These are phyloP conservation scores for Tuta absoluta DNA, from an alignment of 2,888 invertebrate species.

Conservation along the genomic window DNA sequence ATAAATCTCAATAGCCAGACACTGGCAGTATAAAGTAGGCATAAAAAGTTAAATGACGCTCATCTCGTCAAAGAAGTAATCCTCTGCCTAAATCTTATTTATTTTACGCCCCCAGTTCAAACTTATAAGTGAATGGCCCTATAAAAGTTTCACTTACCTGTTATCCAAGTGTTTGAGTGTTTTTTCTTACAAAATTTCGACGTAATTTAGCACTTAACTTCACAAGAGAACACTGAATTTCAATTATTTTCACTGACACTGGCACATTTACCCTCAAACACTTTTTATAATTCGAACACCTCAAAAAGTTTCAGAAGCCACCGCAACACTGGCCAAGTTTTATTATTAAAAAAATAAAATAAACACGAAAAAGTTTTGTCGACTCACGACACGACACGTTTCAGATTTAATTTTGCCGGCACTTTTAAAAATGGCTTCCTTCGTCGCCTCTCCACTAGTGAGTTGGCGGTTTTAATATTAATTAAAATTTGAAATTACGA, in stretches of 20 bases:
- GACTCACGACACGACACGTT: constrained; percentile 24
- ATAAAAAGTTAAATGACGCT: constrained; percentile 1
- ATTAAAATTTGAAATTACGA: constrained; percentile 29
- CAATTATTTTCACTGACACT: background rate
- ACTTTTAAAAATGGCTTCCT: constrained; percentile 24
- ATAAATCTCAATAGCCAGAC: constrained; percentile 4
- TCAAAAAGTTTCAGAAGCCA: constrained; percentile 2
- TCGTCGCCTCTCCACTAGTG: constrained; percentile 18
- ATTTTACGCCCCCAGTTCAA: constrained; percentile 17
- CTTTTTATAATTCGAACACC: constrained; percentile 10
- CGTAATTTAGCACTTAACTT: constrained; percentile 15
- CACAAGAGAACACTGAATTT: constrained; percentile 2
- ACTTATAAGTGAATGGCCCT: constrained; percentile 21
- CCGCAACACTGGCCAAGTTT: constrained; percentile 13
- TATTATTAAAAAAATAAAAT: constrained; percentile 17
- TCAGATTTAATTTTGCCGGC: constrained; percentile 21
- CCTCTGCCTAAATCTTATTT: constrained; percentile 11
- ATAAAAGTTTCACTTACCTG: constrained; percentile 24
- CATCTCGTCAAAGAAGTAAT: constrained; percentile 13
- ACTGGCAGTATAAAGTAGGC: background rate
- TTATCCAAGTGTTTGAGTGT: constrained; percentile 4
- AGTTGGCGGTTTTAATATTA: constrained; percentile 28
- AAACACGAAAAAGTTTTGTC: constrained; percentile 24
- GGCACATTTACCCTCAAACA: background rate
- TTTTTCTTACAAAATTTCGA: background rate